Percentiles rank a stretch among this genome's conserved stretches.
phyloP scores from a whole-genome alignment of 1,140 invertebrate species.

The Calliphora vicina region DNA sequence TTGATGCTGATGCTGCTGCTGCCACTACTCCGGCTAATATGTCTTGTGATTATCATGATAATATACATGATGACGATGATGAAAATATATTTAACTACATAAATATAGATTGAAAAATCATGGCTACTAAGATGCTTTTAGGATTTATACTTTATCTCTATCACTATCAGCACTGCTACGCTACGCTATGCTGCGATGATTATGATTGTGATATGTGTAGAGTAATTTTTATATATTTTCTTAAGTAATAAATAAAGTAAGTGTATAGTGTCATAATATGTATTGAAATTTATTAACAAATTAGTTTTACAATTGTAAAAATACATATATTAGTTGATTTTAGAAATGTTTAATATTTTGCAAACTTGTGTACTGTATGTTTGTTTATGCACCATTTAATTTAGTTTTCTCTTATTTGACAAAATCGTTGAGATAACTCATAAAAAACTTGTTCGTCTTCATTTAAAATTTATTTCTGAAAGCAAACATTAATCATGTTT shows the following conservation, averaged over 20 bases:
- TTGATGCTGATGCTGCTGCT: background rate
- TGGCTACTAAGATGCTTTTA: constrained; percentile 21
- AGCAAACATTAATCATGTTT: background rate
- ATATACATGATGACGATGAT: background rate
- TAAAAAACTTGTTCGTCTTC: background rate
- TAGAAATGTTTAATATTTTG: no score
- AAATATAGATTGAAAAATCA: constrained; percentile 4
- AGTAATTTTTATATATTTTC: constrained; percentile 24
- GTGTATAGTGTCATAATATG: background rate
- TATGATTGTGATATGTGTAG: background rate
- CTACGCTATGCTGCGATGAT: background rate
- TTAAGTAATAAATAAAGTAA: background rate
- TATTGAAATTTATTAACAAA: no score
- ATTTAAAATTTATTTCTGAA: background rate
- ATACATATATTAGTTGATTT: no score
- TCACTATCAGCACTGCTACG: background rate
- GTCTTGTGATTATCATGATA: background rate
- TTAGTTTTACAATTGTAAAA: no score
- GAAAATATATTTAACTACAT: background rate
- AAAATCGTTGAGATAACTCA: background rate
- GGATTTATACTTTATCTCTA: constrained; percentile 25
- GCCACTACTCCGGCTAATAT: background rate
- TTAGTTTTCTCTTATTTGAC: no score
- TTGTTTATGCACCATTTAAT: no score
- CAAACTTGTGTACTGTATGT: no score